Conservation (phyloP, 2,888 invertebrate species). For the Elegia similella region DNA sequence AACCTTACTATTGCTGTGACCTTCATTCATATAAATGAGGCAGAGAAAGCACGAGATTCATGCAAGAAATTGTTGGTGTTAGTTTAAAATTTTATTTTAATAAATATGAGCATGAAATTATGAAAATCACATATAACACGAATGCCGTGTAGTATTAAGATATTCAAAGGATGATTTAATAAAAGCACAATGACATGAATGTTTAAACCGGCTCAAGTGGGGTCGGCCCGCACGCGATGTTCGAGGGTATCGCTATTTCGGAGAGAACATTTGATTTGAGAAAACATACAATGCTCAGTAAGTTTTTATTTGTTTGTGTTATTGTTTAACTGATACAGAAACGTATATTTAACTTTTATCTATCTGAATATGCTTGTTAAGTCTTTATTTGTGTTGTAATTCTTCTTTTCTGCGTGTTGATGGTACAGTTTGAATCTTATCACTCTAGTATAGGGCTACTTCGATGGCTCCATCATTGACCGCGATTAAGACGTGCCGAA, state of each 20-base stretch:
- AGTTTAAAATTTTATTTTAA: background rate
- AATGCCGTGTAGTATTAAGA: slow-evolving; percentile 26
- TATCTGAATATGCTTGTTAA: no score
- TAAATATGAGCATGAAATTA: background rate
- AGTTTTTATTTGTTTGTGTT: background rate
- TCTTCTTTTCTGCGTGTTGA: no score
- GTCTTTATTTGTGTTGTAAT: no score
- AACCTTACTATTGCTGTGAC: background rate
- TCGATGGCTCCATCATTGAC: no score
- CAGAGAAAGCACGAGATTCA: background rate
- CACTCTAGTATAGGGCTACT: no score
- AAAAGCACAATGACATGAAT: slow-evolving; percentile 29
- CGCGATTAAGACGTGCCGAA: no score
- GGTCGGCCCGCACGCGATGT: slow-evolving; percentile 3
- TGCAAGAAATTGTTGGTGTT: background rate
- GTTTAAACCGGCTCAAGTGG: slow-evolving; percentile 1
- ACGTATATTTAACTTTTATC: background rate
- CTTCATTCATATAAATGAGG: background rate
- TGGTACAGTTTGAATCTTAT: no score
- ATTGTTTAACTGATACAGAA: background rate
- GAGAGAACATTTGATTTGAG: background rate
- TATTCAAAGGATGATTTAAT: slow-evolving; percentile 31
- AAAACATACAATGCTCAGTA: background rate
- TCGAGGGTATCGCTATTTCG: background rate
- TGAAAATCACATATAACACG: background rate